Base-by-base conservation (phyloP, 2,888 invertebrate genomes). In the Helicoverpa assulta region DNA sequence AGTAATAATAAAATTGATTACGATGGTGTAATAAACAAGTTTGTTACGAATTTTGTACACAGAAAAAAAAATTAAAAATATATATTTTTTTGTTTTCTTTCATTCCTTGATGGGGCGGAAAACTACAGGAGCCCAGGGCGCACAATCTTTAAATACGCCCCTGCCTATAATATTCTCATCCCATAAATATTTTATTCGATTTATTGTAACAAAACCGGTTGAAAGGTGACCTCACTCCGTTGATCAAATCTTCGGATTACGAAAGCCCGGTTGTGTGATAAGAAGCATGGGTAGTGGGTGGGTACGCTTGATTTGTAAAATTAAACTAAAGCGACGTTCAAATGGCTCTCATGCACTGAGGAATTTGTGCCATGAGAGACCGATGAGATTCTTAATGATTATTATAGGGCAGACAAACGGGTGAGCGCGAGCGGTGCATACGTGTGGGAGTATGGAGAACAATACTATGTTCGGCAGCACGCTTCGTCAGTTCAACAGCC, bases 401-500 rank as follows among this genome's bases (percentile, higher is more conserved):
- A 67, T 47, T 63, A 67, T 70, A 58, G 62, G 55, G 70, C 76
- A 78, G 79, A 82, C 80, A 69, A 78, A 53, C n/a, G 52, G 14
- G 51, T 51, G 57, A 77, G 83, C 33, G 80, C 82, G 80, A 77
- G 72, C 80, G 78, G 72, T 73, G 78, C 77, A 57, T 57, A 78
- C 77, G 90, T 90, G 89, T 91, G 92, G 91, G 91, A 90, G 88
- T 86, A 71, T 60, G 66, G 88, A 86, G 87, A 87, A 91, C 93
- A 91, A 93, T 89, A 87, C 79, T 77, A 69, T 79, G 80, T 82
- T 85, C 70, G 81, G 73, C 64, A 76, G 57, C 74, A 73, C 81
- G 84, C 77, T 76, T 82, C 82, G 85, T 81, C 88, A 88, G 93
- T 93, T 94, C 93, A 93, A 93, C 90, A 93, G 89, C 92, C 93